Evolutionary conservation across 1,140 invertebrate species (phyloP).

Genomic region (Drosophila triauraria): DNA sequence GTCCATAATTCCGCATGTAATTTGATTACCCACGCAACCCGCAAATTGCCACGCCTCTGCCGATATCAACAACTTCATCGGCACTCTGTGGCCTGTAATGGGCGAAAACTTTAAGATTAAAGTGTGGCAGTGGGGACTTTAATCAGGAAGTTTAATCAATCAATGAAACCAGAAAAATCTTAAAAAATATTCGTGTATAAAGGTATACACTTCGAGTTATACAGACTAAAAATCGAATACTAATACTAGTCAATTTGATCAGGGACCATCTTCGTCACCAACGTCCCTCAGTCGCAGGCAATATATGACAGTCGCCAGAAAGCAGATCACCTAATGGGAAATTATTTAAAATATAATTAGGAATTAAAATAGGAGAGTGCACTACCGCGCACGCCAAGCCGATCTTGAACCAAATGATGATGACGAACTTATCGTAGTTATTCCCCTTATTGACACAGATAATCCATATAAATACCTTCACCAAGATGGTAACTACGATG

Average conservation of each 20-base stretch:
- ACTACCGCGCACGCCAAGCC: background rate
- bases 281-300: background rate
- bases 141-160: background rate
- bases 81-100: constrained; percentile 13
- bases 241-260: too few species aligned
- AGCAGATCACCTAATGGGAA: background rate
- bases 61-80: constrained; percentile 58
- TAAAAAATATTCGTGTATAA: background rate
- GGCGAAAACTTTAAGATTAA: constrained; percentile 13
- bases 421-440: background rate
- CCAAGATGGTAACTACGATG: constrained; percentile 8
- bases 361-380: too few species aligned
- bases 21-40: constrained; percentile 69
- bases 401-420: background rate
- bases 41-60: constrained; percentile 36
- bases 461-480: constrained; percentile 26
- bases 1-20: constrained; percentile 72
- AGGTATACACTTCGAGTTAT: background rate
- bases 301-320: background rate
- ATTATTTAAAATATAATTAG: background rate
- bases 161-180: too few species aligned
- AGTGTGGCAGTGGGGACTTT: background rate
- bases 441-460: background rate
- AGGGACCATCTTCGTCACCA: too few species aligned
- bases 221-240: background rate